Base-by-base conservation (phyloP, 1,140 invertebrate genomes). In the Onthophagus taurus region DNA sequence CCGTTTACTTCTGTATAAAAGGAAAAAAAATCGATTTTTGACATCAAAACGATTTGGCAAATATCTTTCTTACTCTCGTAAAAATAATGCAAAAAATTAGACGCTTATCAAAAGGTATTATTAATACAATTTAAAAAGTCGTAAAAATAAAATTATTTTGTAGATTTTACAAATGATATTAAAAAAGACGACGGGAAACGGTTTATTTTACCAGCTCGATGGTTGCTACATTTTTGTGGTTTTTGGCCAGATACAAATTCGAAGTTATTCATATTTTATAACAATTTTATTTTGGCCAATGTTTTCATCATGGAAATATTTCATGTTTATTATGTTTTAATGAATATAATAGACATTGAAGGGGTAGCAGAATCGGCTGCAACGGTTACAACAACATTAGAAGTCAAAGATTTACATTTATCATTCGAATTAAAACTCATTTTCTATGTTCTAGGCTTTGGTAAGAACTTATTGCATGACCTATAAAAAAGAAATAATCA, bases 361-460 rank as follows among this genome's bases (percentile, higher is more conserved):
- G 24, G 17, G 21, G 38, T 24, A 8, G 38, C 23, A 18, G 16
- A 14, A 13, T 21, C 38, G 17, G 24, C 19, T 11, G 24, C 38
- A 13, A 41, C 38, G 16, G 38, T 41, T 24, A 41, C 38, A 14
- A 29, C 38, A 2, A 29, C 24, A 16, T 18, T 41, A 24, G 38
- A 41, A 14, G 38, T 41, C 16, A 8, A 13, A n/a, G 3, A 0
- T 41, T 26, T 41, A 41, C 29, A 11, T 11, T 38, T 23, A 13
- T 23, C 6, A 17, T 9, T 13, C 13, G 17, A 2, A 20, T 13
- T 0, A 29, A 4, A 16, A 5, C 24, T 16, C 6, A 9, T 29
- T 13, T 11, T 21, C 12, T 7, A 29, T 29, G 8, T 17, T 29
- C 7, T 26, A 29, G 38, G 38, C 21, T 7, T 13, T 26, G 2